Percentiles rank a stretch among this genome's conserved stretches.
Evolutionary conservation across 1,140 invertebrate genomes (phyloP).

Genomic region (Ceratitis capitata): DNA sequence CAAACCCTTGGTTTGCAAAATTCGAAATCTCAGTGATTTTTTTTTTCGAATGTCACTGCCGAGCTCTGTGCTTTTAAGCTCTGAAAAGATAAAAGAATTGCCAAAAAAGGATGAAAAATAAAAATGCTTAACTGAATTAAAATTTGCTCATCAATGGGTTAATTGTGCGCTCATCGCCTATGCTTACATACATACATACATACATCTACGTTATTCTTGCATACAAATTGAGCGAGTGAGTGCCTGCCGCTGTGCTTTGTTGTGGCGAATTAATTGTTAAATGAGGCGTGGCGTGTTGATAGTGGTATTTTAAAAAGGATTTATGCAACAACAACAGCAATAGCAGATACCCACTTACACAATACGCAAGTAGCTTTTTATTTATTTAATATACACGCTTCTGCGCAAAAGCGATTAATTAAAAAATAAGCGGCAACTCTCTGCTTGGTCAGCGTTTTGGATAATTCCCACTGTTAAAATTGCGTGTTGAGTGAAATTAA

Average conservation of each 20-base stretch:
- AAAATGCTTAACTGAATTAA: no score
- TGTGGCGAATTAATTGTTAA: conserved; percentile 30
- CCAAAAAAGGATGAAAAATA: no score
- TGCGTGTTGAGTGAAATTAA: conserved; percentile 15
- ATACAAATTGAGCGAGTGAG: not conserved
- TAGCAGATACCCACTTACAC: not conserved
- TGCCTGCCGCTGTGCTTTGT: not conserved
- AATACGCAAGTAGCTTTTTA: not conserved
- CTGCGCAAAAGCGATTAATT: conserved; percentile 28
- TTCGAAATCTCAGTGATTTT: no score
- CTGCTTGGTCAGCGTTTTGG: not conserved
- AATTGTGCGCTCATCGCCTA: not conserved
- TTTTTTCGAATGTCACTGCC: no score
- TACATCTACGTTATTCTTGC: not conserved
- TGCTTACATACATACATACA: no score
- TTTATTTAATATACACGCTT: conserved; percentile 20
- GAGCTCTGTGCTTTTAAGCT: no score
- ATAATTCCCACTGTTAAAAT: not conserved
- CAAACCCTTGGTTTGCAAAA: no score
- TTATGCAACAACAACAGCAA: conserved; percentile 1
- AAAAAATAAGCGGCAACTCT: not conserved
- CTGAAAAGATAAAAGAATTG: no score
- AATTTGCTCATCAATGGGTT: not conserved
- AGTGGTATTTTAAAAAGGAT: conserved; percentile 25
- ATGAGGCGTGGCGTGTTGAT: conserved; percentile 39